Evolutionary conservation across 53 echinoderm and acorn worm genomes (phyloP).

Genomic region (Apostichopus leukothele): DNA sequence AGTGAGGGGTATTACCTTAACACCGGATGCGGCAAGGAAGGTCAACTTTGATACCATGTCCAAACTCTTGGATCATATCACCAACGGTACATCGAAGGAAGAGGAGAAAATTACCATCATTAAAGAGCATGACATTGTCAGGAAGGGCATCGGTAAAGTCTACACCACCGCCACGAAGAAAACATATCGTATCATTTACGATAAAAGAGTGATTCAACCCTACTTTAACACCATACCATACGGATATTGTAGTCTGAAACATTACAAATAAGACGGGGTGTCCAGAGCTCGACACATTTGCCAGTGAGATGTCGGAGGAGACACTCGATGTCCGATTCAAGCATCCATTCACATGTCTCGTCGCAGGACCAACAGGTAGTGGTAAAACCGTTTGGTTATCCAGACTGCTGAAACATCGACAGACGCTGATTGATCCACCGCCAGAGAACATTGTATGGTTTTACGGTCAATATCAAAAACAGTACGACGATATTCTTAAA

Average conservation of each 20-base stretch:
- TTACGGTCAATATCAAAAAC: constrained; percentile 62
- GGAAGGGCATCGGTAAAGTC: not conserved
- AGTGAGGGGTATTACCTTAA: constrained; percentile 52
- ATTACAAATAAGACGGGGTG: too few species aligned
- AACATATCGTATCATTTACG: constrained; percentile 46
- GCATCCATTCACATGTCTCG: constrained; percentile 55
- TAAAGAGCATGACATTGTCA: constrained; percentile 21
- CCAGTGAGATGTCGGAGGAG: not conserved
- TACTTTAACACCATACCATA: too few species aligned
- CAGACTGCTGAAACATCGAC: constrained; percentile 29
- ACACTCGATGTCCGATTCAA: constrained; percentile 29
- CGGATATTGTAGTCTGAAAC: too few species aligned
- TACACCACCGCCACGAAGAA: not conserved
- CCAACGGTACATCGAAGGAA: not conserved
- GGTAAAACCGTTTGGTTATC: constrained; percentile 58
- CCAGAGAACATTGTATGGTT: constrained; percentile 64
- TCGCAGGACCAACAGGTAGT: constrained; percentile 42
- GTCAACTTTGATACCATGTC: constrained; percentile 40
- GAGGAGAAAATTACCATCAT: not conserved
- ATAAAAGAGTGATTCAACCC: constrained; percentile 21
- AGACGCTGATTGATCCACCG: not conserved
- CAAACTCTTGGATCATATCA: not conserved
- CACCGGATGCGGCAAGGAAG: not conserved
- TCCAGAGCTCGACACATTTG: not conserved
- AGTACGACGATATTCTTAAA: constrained; percentile 26